Evolutionary conservation across 2,113 vertebrate species (phyloP), one percentile per base, ranked within the genome.

Genomic region (Dolichallabes microphthalmus): DNA sequence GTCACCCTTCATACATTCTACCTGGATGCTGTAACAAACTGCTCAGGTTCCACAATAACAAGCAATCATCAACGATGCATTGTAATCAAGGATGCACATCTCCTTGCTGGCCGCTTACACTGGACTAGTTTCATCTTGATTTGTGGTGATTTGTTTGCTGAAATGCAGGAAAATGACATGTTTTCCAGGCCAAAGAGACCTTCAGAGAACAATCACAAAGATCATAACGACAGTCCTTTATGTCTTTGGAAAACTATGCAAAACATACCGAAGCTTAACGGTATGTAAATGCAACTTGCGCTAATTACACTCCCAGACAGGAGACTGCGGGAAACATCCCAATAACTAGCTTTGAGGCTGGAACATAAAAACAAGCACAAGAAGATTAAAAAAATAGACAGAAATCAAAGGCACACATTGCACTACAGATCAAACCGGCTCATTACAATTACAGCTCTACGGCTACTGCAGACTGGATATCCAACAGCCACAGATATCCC

Each of bases 291-390:
- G 83, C 79, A 81, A 57, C 68, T 82, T 80, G 85, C 87, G 84
- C 86, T 90, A 90, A 91, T 90, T 90, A 89, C 84, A 73, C 83
- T 87, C 50, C 19, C 86, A 87, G 86, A 88, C 88, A 87, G 87
- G 64, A 77, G 90, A 79, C 85, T 82, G 86, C 80, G 20, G 85
- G 84, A 80, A 76, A 84, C 71, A 80, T 89, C 89, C 86, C 84
- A 80, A 75, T 55, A 52, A 73, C 52, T 71, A 79, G 74, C 82
- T 88, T 86, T 78, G 85, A 78, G 79, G 86, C 84, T 86, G 61
- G 71, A 88, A 87, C 83, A 76, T 78, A 80, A 86, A 87, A 90
- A 90, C 87, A 90, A 88, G 82, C 87, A 85, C 17, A 82, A 20
- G 74, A 66, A 52, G 25, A 57, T 50, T 32, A 82, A 57, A 71